These are phyloP conservation scores for Trochalopteron elliotii DNA, from an alignment of 2,113 vertebrate genomes.

Conservation along the genomic window DNA sequence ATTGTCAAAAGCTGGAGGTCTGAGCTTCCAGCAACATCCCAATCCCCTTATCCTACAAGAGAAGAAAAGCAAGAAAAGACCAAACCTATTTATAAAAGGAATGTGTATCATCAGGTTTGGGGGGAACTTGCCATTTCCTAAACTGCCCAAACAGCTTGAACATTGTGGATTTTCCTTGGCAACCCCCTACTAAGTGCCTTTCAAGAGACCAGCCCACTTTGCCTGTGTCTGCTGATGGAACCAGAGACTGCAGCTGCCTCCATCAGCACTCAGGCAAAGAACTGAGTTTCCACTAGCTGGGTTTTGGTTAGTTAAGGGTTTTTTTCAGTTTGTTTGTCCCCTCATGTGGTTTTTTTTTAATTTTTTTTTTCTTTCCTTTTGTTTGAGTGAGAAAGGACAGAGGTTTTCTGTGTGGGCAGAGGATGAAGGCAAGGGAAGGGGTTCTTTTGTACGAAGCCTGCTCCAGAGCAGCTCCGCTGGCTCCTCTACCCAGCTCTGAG, in stretches of 20 bases:
- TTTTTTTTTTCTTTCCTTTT: background rate
- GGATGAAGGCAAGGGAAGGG: background rate
- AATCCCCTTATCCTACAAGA: background rate
- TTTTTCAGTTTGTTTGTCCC: background rate
- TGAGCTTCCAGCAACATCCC: background rate
- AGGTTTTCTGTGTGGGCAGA: background rate
- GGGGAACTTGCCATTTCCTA: background rate
- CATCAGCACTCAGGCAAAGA: background rate
- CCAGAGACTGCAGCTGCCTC: background rate
- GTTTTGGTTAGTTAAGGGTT: background rate
- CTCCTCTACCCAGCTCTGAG: conserved; percentile 12
- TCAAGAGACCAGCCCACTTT: background rate
- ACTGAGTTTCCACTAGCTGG: background rate
- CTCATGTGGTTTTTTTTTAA: background rate
- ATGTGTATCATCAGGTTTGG: background rate
- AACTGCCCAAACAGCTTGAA: background rate
- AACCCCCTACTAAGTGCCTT: background rate
- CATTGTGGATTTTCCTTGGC: background rate
- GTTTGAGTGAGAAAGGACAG: background rate
- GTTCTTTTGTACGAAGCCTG: background rate
- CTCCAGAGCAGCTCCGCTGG: background rate
- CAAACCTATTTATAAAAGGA: background rate
- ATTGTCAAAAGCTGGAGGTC: background rate
- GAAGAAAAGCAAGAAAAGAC: background rate
- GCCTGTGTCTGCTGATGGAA: background rate